Percentiles rank a stretch among this genome's conserved stretches.
Conservation (phyloP, 2,797 vertebrate species). For the Chelon auratus region DNA sequence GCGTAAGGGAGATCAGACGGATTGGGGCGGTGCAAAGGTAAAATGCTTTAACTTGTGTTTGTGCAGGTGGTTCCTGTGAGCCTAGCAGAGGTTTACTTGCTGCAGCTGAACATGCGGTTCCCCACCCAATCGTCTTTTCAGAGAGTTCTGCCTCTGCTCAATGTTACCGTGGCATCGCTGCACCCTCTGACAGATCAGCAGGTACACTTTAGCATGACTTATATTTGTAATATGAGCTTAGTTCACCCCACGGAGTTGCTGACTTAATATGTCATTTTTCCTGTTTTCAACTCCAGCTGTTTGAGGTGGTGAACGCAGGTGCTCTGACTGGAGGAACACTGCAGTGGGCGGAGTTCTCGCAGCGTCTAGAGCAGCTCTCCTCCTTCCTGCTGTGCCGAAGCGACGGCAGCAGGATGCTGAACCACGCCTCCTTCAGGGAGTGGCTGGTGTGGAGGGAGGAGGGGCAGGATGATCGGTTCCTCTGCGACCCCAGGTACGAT, state of each 20-base stretch:
- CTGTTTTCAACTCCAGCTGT: constrained; percentile 54
- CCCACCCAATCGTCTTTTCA: constrained; percentile 98
- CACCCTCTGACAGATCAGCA: constrained; percentile 96
- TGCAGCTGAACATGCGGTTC: constrained; percentile 98
- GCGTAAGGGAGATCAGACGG: too few relatives aligned
- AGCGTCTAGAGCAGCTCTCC: constrained; percentile 95
- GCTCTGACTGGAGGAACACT: constrained; percentile 87
- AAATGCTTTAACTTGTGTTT: not conserved
- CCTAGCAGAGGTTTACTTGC: constrained; percentile 94
- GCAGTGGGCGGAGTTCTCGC: constrained; percentile 94
- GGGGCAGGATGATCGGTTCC: constrained; percentile 96
- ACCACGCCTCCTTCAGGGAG: constrained; percentile 96
- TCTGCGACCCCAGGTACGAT: constrained; percentile 94
- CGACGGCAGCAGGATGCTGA: constrained; percentile 95
- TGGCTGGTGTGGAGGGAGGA: constrained; percentile 99
- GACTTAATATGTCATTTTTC: too few relatives aligned
- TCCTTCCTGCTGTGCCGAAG: constrained; percentile 92
- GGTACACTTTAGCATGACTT: constrained; percentile 52
- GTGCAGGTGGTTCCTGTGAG: constrained; percentile 93
- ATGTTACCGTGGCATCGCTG: constrained; percentile 94
- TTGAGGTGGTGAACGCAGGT: constrained; percentile 92
- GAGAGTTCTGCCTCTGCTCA: constrained; percentile 94
- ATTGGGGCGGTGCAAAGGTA: too few relatives aligned
- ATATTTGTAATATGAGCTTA: too few relatives aligned
- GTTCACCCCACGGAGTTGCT: too few relatives aligned